A percentile compares a stretch with the other conserved stretches of the same genome.
Evolutionary conservation across 1,140 invertebrate genomes (phyloP).

Genomic region (Polypedilum vanderplanki): DNA sequence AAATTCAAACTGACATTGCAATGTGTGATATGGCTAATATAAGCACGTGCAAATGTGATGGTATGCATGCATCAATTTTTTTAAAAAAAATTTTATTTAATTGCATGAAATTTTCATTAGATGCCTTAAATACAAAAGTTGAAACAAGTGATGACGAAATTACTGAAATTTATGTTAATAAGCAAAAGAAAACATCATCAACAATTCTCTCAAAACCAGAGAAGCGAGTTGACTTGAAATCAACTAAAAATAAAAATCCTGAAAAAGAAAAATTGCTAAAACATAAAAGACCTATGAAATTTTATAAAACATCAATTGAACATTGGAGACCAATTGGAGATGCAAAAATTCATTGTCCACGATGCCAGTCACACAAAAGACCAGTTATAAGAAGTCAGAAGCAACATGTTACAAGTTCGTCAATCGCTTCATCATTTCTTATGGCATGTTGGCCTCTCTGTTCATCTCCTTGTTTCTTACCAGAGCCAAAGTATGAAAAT

Average conservation of each 20-base stretch:
- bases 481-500: neutral
- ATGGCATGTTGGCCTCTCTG: neutral
- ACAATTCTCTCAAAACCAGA: neutral
- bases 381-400: neutral
- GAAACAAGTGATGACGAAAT: neutral
- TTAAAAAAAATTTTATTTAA: too few relatives aligned
- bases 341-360: neutral
- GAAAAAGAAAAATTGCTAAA: neutral
- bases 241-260: neutral
- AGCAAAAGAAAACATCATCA: neutral
- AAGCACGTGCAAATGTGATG: too few relatives aligned
- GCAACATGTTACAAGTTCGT: neutral
- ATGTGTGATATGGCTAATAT: too few relatives aligned
- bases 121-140: neutral
- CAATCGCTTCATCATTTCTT: neutral
- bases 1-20: neutral
- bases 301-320: conserved; percentile 17
- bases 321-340: neutral
- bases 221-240: neutral
- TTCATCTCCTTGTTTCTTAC: neutral
- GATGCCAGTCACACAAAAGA: neutral
- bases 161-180: neutral
- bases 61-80: too few relatives aligned
- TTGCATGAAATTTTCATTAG: neutral
- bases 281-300: neutral